Conservation (phyloP, 2,797 vertebrate genomes). For the Coreius guichenoti region DNA sequence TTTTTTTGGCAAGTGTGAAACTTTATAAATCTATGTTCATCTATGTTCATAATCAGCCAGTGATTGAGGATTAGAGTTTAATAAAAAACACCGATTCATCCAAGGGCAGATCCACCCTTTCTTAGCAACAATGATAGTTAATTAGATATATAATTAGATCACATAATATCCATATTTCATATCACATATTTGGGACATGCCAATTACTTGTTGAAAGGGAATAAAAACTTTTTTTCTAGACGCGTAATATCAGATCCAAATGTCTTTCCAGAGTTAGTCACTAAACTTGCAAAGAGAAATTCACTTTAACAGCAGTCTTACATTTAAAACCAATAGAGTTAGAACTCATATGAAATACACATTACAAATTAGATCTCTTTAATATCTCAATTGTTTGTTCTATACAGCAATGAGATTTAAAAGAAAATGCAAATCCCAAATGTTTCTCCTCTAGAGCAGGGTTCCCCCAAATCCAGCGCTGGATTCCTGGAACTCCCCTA, state of each 20-base stretch:
- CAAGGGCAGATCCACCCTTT: not conserved
- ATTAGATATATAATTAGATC: slow-evolving; percentile 14
- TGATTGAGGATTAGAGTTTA: slow-evolving; percentile 19
- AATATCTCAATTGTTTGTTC: not conserved
- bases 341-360: slow-evolving; percentile 9
- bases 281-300: slow-evolving; percentile 28
- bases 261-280: slow-evolving; percentile 43
- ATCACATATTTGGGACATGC: slow-evolving; percentile 30
- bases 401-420: not conserved
- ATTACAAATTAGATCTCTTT: not conserved
- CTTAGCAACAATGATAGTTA: not conserved
- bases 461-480: not conserved
- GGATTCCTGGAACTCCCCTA: not conserved
- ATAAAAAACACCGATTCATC: not conserved
- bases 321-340: slow-evolving; percentile 41
- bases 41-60: not conserved
- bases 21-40: not conserved
- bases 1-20: slow-evolving; percentile 6
- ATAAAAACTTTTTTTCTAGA: slow-evolving; percentile 47
- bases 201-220: slow-evolving; percentile 46
- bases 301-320: not conserved
- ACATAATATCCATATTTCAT: not conserved
- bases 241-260: slow-evolving; percentile 36
- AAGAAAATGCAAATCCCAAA: slow-evolving; percentile 22
- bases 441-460: not conserved